Evolutionary conservation across 2,888 invertebrate species (phyloP), one percentile per base, ranked within the genome.

Genomic region (Odontocolon sp.): DNA sequence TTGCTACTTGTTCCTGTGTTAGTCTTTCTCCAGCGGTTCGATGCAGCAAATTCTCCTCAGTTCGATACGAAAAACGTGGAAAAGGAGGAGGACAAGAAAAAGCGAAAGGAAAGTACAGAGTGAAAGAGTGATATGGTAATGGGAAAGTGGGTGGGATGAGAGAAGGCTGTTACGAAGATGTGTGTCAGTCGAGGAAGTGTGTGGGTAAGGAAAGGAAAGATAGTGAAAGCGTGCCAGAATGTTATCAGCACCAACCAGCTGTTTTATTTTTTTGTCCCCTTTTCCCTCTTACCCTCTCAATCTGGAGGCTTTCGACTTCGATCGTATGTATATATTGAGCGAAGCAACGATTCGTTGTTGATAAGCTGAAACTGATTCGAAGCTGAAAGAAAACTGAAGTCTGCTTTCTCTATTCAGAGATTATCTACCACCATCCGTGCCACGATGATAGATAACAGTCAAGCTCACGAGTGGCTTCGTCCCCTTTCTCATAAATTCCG

Each of bases 221-320:
- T 47, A 36, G 42, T 54, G 54, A 14, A 36, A 54, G 66, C 21
- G 52, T 59, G 61, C 63, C 64, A 61, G 61, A 61, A 38, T 67
- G 52, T 42, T 66, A 71, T 54, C 76, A 54, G 21, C 28, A 26
- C 11, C 26, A 0, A 52, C 26, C 14, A n/a, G 8, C 21, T 31
- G 16, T n/a, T 16, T 18, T 14, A 31, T 2, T 28, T 54, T 31
- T 28, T 66, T 26, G 26, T 45, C 45, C 23, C 45, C 36, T 47
- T 63, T 47, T 33, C 33, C 0, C 8, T 11, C 4, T 36, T 38
- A 23, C 57, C 38, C 11, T 42, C 45, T 31, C 40, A n/a, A n/a
- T 18, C 11, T 54, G n/a, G 21, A 31, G 28, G 21, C 56, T 56
- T 21, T 56, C 31, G 56, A 67, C 31, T 33, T 14, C 56, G 57